Evolutionary conservation across 1,140 invertebrate species (phyloP).

Genomic region (Heliconius hewitsoni): DNA sequence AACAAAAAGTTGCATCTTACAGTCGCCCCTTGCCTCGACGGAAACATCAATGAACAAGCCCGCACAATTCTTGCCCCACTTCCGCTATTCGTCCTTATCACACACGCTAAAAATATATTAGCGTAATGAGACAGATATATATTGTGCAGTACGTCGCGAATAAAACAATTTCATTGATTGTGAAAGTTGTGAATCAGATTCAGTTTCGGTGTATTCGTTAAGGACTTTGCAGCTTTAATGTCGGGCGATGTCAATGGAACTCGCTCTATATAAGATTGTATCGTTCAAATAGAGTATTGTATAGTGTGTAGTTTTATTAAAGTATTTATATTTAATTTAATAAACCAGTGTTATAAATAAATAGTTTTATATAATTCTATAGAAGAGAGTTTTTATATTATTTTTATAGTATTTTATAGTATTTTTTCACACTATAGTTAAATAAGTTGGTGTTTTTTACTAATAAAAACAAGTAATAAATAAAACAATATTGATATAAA

Average conservation of each 20-base stretch:
- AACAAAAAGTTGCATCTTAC: slow-evolving; percentile 32
- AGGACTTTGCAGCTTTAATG: slow-evolving; percentile 28
- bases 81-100: slow-evolving; percentile 64
- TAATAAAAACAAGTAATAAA: too few species aligned
- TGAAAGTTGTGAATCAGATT: slow-evolving; percentile 56
- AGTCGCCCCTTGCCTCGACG: slow-evolving; percentile 53
- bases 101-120: slow-evolving; percentile 33
- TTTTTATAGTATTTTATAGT: too few species aligned
- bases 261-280: not conserved
- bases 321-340: not conserved
- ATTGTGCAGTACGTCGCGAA: slow-evolving; percentile 41
- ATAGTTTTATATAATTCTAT: too few species aligned
- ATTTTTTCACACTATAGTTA: too few species aligned
- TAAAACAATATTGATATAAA: too few species aligned
- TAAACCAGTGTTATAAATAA: not conserved
- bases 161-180: slow-evolving; percentile 62
- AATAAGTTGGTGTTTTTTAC: too few species aligned
- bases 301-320: not conserved
- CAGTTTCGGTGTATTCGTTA: slow-evolving; percentile 40
- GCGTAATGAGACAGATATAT: slow-evolving; percentile 42
- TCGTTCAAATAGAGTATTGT: not conserved
- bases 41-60: slow-evolving; percentile 73
- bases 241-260: slow-evolving; percentile 17
- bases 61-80: slow-evolving; percentile 67
- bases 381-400: too few species aligned